Percentiles rank a stretch among this genome's conserved stretches.
phyloP scores from a whole-genome alignment of 2,888 invertebrate species.

The Malthinus flaveolus region DNA sequence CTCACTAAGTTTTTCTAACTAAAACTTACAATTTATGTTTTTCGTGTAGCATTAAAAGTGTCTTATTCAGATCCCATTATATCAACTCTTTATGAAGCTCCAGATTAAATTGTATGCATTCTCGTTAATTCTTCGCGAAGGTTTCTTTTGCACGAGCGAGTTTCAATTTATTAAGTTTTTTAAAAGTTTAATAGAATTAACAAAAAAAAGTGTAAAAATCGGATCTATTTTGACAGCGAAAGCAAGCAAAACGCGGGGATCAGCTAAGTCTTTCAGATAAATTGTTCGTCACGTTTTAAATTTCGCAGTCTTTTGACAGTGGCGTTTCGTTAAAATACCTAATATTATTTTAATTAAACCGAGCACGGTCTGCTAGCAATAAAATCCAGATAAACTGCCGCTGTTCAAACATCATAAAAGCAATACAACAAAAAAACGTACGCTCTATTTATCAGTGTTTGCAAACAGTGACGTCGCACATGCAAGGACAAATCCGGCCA shows the following conservation, averaged over 20 bases:
- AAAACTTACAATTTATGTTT: too few species aligned
- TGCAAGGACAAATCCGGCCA: slow-evolving; percentile 55
- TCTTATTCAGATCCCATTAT: too few species aligned
- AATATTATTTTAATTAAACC: slow-evolving; percentile 41
- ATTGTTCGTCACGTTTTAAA: slow-evolving; percentile 29
- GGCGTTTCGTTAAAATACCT: slow-evolving; percentile 16
- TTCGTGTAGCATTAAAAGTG: too few species aligned
- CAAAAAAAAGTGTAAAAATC: slow-evolving; percentile 1
- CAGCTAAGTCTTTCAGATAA: slow-evolving; percentile 21
- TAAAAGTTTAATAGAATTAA: not conserved
- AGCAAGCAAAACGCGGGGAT: slow-evolving; percentile 1
- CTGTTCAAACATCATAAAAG: slow-evolving; percentile 47
- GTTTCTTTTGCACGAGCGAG: too few species aligned
- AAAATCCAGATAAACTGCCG: slow-evolving; percentile 42
- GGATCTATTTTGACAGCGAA: slow-evolving; percentile 8
- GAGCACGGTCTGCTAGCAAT: slow-evolving; percentile 32
- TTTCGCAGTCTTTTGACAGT: slow-evolving; percentile 28
- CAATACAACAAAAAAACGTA: slow-evolving; percentile 41
- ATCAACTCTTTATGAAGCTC: too few species aligned
- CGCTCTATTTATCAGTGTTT: slow-evolving; percentile 54
- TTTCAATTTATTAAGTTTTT: not conserved
- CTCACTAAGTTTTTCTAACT: too few species aligned
- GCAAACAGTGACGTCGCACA: slow-evolving; percentile 53
- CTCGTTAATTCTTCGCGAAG: too few species aligned
- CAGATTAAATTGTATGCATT: too few species aligned